phyloP scores from a whole-genome alignment of 2,113 vertebrate genomes.

The Pomatorhinus ruficollis region DNA sequence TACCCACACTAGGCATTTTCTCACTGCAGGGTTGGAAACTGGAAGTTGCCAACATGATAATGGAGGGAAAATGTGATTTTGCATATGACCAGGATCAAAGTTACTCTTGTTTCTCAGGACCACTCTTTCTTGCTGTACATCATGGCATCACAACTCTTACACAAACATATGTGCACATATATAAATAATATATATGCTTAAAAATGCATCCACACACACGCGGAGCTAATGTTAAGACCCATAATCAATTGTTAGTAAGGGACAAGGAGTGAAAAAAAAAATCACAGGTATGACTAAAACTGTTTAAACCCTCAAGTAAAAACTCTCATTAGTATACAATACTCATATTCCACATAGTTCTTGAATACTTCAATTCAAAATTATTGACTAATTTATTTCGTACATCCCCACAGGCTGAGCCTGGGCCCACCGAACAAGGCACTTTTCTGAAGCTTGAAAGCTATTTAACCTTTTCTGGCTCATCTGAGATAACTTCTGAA shows the following conservation, averaged over 20 bases:
- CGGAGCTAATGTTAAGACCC: background rate
- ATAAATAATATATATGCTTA: background rate
- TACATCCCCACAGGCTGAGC: background rate
- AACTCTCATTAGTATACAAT: background rate
- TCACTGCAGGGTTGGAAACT: background rate
- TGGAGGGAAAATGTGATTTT: background rate
- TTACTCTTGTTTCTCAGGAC: background rate
- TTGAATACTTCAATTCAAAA: background rate
- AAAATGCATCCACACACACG: background rate
- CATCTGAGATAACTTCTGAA: slow-evolving; percentile 25
- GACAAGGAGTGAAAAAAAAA: background rate
- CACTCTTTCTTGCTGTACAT: background rate
- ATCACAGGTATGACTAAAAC: background rate
- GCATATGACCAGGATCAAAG: background rate
- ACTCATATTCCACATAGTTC: background rate
- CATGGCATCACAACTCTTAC: background rate
- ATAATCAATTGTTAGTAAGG: background rate
- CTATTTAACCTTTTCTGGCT: slow-evolving; percentile 21
- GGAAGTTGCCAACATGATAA: background rate
- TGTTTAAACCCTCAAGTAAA: background rate
- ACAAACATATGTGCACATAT: accelerated
- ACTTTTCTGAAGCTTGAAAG: background rate
- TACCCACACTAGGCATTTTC: background rate
- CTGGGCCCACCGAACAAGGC: background rate
- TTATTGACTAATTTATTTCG: background rate